Conservation (phyloP, 2,888 invertebrate genomes). For the Napeogenes inachia region DNA sequence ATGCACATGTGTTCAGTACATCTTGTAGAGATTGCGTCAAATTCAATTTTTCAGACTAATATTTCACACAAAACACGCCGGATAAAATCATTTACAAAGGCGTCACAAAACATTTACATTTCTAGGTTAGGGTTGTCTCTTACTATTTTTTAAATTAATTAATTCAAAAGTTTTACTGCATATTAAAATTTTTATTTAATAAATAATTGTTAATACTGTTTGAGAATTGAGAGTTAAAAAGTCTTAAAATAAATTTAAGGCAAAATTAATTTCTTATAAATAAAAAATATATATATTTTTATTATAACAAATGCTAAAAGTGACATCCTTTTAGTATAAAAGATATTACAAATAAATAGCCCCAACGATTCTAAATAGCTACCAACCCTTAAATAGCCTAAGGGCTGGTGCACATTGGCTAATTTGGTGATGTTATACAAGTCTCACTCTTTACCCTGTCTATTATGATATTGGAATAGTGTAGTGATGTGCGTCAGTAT, state of each 20-base stretch:
- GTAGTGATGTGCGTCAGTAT: constrained; percentile 25
- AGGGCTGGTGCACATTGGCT: constrained; percentile 71
- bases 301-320: background rate
- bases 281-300: background rate
- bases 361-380: constrained; percentile 11
- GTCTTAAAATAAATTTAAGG: no score
- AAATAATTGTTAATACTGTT: no score
- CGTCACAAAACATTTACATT: constrained; percentile 47
- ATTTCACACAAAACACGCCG: constrained; percentile 66
- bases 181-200: background rate
- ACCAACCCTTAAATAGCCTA: constrained; percentile 59
- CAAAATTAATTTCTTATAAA: no score
- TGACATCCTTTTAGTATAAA: background rate
- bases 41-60: constrained; percentile 72
- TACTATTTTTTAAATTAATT: constrained; percentile 2
- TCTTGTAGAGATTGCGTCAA: constrained; percentile 62
- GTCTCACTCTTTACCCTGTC: constrained; percentile 60
- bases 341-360: background rate
- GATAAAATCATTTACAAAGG: constrained; percentile 73
- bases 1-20: constrained; percentile 52
- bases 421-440: constrained; percentile 77
- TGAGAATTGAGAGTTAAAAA: no score
- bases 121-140: constrained; percentile 42
- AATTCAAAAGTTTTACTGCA: background rate
- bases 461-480: constrained; percentile 70